Evolutionary conservation across 64 coral and sea anemone genomes (phyloP), one percentile per base, ranked within the genome.

Genomic region (Montipora cactus): DNA sequence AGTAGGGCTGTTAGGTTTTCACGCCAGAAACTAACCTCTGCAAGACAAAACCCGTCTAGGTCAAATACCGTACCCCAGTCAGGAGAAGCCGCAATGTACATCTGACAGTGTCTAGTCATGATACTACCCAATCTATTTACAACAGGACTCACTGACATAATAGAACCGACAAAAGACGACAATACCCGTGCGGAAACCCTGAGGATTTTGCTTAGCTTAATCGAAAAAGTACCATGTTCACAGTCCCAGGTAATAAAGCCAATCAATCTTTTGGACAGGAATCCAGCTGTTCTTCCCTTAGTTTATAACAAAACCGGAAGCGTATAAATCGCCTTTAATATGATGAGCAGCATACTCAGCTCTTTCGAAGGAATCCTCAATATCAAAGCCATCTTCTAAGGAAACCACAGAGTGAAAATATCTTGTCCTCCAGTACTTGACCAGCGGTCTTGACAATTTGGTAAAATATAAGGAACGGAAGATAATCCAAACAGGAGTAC

Each of bases 291-390:
- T 87, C 71, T 95, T 90, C 45, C 80, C 59, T 7, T 70, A 53
- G 25, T 90, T 84, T 5, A 95, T 52, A 22, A 95, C 79, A 77
- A 90, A 95, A 59, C 93, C 87, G 8, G 86, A 49, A 14, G 68
- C 52, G 52, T 10, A 55, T 55, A 55, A 55, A 55, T 55, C 9
- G 52, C 52, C 52, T 55, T 55, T 55, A 7, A 55, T 55, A 55
- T 51, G 9, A 12, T 87, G 75, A 15, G 81, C 91, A 50, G 70
- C 80, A 15, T 57, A 9, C 18, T 67, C 19, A 81, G 89, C 74
- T 57, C n/a, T 19, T 25, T 81, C 78, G 1, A 81, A 80, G 18
- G 21, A 80, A 67, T 91, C 80, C 66, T 81, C 77, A 12, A 91
- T 69, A 71, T 64, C 78, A 3, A 81, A 8, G 15, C 89, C 78